These are phyloP conservation scores for Chaitophorus viminalis DNA, from an alignment of 2,888 invertebrate species.

Conservation along the genomic window DNA sequence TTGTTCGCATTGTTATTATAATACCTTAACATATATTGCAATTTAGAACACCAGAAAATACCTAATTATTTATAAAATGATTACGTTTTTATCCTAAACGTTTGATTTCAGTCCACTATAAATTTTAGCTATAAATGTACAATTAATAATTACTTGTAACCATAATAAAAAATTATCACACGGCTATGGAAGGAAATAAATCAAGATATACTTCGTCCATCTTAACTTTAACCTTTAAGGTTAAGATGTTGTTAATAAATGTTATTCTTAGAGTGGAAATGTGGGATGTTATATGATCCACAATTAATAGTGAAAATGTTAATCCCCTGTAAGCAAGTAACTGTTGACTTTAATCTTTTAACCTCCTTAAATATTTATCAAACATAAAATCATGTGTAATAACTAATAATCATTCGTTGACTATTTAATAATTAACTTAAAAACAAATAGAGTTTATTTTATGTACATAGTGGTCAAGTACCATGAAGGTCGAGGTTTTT, in stretches of 20 bases:
- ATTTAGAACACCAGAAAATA: too few relatives aligned
- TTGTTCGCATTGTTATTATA: too few relatives aligned
- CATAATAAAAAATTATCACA: background rate
- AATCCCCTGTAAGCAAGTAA: background rate
- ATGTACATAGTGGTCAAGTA: slow-evolving; percentile 19
- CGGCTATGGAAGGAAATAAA: background rate
- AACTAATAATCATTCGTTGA: background rate
- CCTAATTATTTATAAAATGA: too few relatives aligned
- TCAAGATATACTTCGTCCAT: background rate
- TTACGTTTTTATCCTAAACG: too few relatives aligned
- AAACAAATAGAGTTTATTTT: background rate
- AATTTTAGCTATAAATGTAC: too few relatives aligned
- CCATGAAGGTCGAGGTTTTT: slow-evolving; percentile 51
- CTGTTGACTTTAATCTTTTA: background rate
- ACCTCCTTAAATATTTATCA: background rate
- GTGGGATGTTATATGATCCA: background rate
- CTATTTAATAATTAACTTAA: slow-evolving; percentile 24
- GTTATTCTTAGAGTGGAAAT: background rate
- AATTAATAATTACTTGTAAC: too few relatives aligned
- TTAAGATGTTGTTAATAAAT: background rate
- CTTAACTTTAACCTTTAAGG: background rate
- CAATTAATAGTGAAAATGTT: background rate
- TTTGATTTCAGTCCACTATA: too few relatives aligned
- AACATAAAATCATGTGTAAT: background rate
- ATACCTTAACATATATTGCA: too few relatives aligned